These are phyloP conservation scores for Fissipunctia ypsillon DNA, from an alignment of 2,888 invertebrate species.

Conservation along the genomic window DNA sequence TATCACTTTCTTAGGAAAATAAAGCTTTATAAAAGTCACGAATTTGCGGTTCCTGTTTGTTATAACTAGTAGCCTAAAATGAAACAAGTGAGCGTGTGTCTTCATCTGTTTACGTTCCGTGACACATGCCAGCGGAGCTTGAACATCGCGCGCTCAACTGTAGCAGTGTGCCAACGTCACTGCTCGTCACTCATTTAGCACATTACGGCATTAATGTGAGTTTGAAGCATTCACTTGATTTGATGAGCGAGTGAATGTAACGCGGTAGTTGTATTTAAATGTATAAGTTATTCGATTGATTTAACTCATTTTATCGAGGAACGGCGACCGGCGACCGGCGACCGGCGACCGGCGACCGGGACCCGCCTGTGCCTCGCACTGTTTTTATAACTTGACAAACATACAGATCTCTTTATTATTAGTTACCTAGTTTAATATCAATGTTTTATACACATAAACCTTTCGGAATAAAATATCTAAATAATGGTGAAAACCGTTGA, in stretches of 20 bases:
- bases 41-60: background rate
- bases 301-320: background rate
- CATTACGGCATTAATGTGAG: conserved; percentile 2
- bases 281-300: conserved; percentile 1
- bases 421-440: background rate
- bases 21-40: background rate
- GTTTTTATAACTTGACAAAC: background rate
- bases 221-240: background rate
- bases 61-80: background rate
- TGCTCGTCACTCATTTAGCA: conserved; percentile 22
- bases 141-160: conserved; percentile 32
- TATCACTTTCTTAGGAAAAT: background rate
- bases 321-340: too few species aligned
- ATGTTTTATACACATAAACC: background rate
- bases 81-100: background rate
- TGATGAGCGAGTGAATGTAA: background rate
- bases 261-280: background rate
- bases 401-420: background rate
- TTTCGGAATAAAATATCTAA: background rate
- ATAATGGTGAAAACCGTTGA: background rate
- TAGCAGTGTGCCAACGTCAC: background rate
- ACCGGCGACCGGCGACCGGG: too few species aligned
- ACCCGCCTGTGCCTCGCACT: rapidly evolving
- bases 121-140: conserved; percentile 16
- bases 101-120: conserved; percentile 8